A percentile compares a stretch with the other conserved stretches of the same genome.
phyloP scores from a whole-genome alignment of 2,888 invertebrate species.

The Drosophila nr. fundita region DNA sequence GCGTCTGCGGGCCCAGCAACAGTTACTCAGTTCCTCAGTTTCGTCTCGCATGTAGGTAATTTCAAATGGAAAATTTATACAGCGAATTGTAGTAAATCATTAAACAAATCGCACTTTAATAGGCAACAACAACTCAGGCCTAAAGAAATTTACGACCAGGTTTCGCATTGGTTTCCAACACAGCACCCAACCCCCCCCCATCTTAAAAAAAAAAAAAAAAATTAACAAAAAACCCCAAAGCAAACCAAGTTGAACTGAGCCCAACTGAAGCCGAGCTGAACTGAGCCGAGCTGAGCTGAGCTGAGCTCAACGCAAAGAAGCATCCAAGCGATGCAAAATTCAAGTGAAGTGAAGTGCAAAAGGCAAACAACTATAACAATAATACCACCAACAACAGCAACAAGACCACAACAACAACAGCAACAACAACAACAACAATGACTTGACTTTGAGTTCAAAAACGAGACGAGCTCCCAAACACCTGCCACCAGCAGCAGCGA shows the following conservation, averaged over 20 bases:
- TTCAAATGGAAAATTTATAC: slow-evolving; percentile 81
- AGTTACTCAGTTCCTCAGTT: slow-evolving; percentile 36
- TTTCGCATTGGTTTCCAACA: slow-evolving; percentile 23
- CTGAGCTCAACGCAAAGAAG: slow-evolving; percentile 43
- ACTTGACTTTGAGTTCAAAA: slow-evolving; percentile 69
- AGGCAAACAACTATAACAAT: slow-evolving; percentile 74
- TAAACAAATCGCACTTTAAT: slow-evolving; percentile 84
- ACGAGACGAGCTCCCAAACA: slow-evolving; percentile 55
- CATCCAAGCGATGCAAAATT: slow-evolving; percentile 80
- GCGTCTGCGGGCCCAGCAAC: slow-evolving; percentile 35
- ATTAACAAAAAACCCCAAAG: slow-evolving; percentile 36
- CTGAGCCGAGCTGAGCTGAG: slow-evolving; percentile 28
- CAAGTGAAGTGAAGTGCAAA: slow-evolving; percentile 82
- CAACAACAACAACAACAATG: slow-evolving; percentile 63
- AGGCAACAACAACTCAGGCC: slow-evolving; percentile 66
- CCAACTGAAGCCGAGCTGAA: slow-evolving; percentile 30
- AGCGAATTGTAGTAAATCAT: slow-evolving; percentile 79
- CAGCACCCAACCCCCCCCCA: neutral
- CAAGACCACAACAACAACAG: slow-evolving; percentile 48
- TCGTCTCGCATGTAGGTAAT: slow-evolving; percentile 72
- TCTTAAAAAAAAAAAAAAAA: slow-evolving; percentile 30
- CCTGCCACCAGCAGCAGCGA: slow-evolving; percentile 39
- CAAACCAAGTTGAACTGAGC: slow-evolving; percentile 57
- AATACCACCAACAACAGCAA: slow-evolving; percentile 38
- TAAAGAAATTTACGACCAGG: slow-evolving; percentile 67